These are phyloP conservation scores for Spongia lamella DNA, from an alignment of 37 sponge, comb jelly and placozoan species.

Conservation along the genomic window DNA sequence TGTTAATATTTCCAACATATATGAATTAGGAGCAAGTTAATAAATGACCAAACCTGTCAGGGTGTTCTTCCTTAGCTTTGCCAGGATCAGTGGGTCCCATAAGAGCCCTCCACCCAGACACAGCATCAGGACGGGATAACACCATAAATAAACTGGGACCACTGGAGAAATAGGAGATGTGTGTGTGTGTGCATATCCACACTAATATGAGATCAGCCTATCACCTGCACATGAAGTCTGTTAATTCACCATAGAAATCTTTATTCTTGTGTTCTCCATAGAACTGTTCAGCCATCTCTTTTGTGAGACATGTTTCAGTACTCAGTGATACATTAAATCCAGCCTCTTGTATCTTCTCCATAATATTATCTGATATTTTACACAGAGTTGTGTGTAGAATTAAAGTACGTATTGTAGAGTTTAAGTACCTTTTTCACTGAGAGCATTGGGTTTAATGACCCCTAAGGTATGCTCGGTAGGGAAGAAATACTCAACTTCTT, in stretches of 20 bases:
- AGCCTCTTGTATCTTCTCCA: constrained; percentile 84
- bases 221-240: constrained; percentile 85
- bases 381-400: too few species aligned
- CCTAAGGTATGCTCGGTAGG: constrained; percentile 92
- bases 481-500: constrained; percentile 93
- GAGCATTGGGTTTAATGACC: constrained; percentile 91
- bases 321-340: constrained; percentile 88
- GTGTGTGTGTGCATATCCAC: neutral
- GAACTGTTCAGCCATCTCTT: constrained; percentile 90
- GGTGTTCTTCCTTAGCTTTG: constrained; percentile 74
- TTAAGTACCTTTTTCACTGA: constrained; percentile 84
- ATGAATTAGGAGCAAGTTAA: neutral
- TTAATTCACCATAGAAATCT: constrained; percentile 88
- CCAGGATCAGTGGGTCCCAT: constrained; percentile 89
- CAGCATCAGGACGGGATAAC: constrained; percentile 83
- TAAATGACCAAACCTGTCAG: constrained; percentile 52
- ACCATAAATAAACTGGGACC: constrained; percentile 96
- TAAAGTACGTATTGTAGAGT: too few species aligned
- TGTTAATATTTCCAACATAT: neutral
- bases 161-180: constrained; percentile 36
- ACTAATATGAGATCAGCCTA: neutral
- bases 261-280: constrained; percentile 89
- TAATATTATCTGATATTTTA: constrained; percentile 75
- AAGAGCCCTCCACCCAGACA: constrained; percentile 83
- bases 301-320: constrained; percentile 88